Base-by-base conservation (phyloP, 2,113 vertebrate genomes). In the Microtus ochrogaster region DNA sequence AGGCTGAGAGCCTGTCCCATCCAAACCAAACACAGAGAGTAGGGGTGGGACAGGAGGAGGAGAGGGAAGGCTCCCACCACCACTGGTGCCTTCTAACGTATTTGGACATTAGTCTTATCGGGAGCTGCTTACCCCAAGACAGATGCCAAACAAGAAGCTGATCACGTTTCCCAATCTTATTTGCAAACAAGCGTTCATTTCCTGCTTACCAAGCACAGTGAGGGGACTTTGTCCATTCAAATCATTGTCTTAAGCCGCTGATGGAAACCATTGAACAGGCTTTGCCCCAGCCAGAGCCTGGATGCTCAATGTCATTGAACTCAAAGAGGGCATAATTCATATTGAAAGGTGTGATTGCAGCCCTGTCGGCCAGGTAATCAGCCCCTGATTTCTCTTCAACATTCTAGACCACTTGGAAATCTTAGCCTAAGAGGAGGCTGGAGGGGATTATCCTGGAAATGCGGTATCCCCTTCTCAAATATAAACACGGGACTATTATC, bases 341-440 rank as follows among this genome's bases (percentile, higher is more conserved):
- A 98, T 95, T 98, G 98, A 99, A 98, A 98, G 98, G 98, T 98
- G 98, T 98, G 98, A 98, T 98, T 98, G 98, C 98, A 97, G 98
- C 93, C 94, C 93, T 96, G 97, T 86, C 52, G 49, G 97, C 97
- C 96, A 97, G 96, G 97, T 98, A 98, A 98, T 98, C 98, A 98
- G 97, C 96, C 97, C 87, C 98, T 98, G 98, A 98, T 98, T 98
- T 98, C 96, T 93, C 97, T 94, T 95, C 97, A 84, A 96, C 88
- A 95, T 95, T 96, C 96, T 89, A 97, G 97, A 97, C 97, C 98
- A 87, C 76, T 98, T 97, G 95, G 98, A 98, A 98, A 98, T 92
- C 96, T 90, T 98, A 98, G 96, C 98, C 98, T 97, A 86, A 92
- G 90, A 96, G 94, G 95, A 97, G 96, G 91, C 91, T 97, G 95